phyloP scores from a whole-genome alignment of 2,113 vertebrate genomes.

The Python bivittatus region DNA sequence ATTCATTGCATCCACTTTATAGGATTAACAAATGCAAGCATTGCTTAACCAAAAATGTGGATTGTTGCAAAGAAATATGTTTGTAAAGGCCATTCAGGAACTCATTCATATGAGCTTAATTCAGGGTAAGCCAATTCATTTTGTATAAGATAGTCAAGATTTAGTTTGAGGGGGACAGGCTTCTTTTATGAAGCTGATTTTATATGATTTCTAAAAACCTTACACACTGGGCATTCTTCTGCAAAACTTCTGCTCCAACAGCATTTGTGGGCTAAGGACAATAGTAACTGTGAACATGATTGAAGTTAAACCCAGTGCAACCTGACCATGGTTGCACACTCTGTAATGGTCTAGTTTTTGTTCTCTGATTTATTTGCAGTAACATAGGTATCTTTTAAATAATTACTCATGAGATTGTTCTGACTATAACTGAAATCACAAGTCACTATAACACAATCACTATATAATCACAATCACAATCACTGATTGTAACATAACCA shows the following conservation, averaged over 20 bases:
- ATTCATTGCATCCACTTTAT: background rate
- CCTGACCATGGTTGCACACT: background rate
- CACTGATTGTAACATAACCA: background rate
- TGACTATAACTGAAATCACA: background rate
- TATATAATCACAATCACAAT: background rate
- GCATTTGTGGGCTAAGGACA: background rate
- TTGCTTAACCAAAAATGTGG: background rate
- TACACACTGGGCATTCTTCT: background rate
- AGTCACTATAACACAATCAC: background rate
- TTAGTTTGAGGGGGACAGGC: background rate
- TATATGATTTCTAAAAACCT: too few species aligned
- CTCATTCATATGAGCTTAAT: background rate
- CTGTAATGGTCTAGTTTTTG: background rate
- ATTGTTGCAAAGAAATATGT: background rate
- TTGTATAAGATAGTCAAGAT: background rate
- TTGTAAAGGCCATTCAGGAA: background rate
- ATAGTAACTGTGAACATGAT: background rate
- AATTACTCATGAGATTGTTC: background rate
- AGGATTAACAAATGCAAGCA: background rate
- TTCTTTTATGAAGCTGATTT: background rate
- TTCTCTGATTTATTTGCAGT: background rate
- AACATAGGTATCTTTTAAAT: background rate
- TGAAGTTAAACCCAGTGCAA: background rate
- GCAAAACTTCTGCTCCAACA: background rate
- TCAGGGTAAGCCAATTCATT: background rate